Conservation (phyloP, 2,113 vertebrate genomes). For the Heloderma charlesbogerti region DNA sequence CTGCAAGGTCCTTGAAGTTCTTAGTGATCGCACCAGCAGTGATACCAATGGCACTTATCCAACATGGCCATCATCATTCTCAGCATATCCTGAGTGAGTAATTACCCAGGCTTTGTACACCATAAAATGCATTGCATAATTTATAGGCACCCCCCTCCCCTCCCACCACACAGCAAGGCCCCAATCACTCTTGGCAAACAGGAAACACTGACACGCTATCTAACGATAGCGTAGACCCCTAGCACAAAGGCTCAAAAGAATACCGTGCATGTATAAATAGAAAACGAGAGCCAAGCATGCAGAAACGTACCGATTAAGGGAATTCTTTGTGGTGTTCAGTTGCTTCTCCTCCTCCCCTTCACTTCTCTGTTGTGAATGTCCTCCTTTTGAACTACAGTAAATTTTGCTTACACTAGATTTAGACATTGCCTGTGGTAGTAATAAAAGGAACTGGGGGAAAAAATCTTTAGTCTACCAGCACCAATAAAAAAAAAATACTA, state of each 20-base stretch:
- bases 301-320: neutral
- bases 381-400: slow-evolving; percentile 40
- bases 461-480: slow-evolving; percentile 18
- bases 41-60: neutral
- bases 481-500: slow-evolving; percentile 27
- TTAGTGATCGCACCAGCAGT: neutral
- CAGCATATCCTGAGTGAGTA: neutral
- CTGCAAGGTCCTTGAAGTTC: neutral
- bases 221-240: neutral
- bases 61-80: slow-evolving; percentile 12
- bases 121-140: slow-evolving; percentile 25
- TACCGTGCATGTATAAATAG: neutral
- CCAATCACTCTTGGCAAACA: neutral
- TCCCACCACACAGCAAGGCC: neutral
- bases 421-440: slow-evolving; percentile 25
- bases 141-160: neutral
- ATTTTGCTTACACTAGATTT: slow-evolving; percentile 33
- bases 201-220: neutral
- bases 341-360: neutral
- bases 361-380: slow-evolving; percentile 22
- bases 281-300: neutral
- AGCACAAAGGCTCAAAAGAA: slow-evolving; percentile 2
- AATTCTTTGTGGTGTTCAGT: neutral
- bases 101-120: neutral
- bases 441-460: slow-evolving; percentile 20